Conservation (phyloP, 2,797 vertebrate species). For the Arctocebus calabarensis region DNA sequence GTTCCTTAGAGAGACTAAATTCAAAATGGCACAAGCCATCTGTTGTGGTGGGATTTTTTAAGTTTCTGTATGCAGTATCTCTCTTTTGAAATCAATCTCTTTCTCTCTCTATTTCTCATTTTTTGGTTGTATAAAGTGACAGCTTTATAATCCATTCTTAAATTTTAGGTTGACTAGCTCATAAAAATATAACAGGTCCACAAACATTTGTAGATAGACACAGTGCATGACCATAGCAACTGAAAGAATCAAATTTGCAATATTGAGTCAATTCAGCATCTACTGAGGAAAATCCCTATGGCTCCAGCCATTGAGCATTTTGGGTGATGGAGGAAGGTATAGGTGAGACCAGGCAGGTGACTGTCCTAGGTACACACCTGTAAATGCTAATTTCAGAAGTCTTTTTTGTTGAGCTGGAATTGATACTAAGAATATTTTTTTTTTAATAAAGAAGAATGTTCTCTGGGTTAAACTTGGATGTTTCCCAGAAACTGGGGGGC, state of each 20-base stretch:
- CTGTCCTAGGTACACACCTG: background rate
- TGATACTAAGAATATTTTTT: background rate
- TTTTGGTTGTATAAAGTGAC: background rate
- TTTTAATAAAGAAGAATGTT: background rate
- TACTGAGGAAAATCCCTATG: background rate
- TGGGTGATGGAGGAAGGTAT: background rate
- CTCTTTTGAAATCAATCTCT: background rate
- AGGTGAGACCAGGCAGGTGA: too few species aligned
- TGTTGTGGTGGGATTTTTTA: conserved; percentile 59
- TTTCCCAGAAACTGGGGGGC: background rate
- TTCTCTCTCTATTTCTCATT: background rate
- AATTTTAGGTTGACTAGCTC: conserved; percentile 63
- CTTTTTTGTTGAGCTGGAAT: background rate
- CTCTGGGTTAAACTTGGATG: background rate
- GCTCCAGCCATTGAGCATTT: background rate
- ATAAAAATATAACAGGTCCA: conserved; percentile 56
- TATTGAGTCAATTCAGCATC: background rate
- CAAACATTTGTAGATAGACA: conserved; percentile 10
- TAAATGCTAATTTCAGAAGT: background rate
- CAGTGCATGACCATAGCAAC: background rate
- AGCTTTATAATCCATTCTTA: conserved; percentile 22
- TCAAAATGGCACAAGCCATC: conserved; percentile 79
- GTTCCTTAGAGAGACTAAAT: conserved; percentile 63
- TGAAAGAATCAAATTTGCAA: background rate
- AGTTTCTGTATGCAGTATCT: background rate